Evolutionary conservation across 2,113 vertebrate species (phyloP).

Genomic region (Rafetus swinhoei): DNA sequence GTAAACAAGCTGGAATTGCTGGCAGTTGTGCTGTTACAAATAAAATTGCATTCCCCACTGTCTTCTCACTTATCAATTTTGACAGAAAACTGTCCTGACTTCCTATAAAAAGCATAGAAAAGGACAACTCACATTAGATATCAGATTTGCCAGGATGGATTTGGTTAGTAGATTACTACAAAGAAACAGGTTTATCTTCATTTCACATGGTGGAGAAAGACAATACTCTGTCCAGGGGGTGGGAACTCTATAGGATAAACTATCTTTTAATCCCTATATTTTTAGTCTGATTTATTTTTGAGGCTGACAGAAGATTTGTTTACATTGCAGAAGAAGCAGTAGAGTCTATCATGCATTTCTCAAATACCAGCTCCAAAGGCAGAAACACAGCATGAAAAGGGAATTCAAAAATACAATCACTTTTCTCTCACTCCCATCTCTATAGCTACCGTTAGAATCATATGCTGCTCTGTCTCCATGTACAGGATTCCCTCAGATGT

Average conservation of each 20-base stretch:
- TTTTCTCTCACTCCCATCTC: neutral
- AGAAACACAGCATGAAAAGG: constrained; percentile 18
- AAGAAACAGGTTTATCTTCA: constrained; percentile 68
- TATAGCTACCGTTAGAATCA: constrained; percentile 20
- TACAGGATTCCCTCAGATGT: constrained; percentile 8
- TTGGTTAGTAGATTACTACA: constrained; percentile 62
- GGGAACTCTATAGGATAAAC: constrained; percentile 27
- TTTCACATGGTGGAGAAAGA: constrained; percentile 54
- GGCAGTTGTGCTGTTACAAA: constrained; percentile 71
- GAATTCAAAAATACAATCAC: neutral
- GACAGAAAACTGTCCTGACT: constrained; percentile 75
- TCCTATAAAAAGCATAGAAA: constrained; percentile 64
- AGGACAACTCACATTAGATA: constrained; percentile 69
- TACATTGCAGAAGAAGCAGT: constrained; percentile 53
- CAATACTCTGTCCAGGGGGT: constrained; percentile 33
- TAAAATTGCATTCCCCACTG: constrained; percentile 65
- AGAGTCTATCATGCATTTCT: constrained; percentile 38
- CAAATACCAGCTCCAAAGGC: constrained; percentile 25
- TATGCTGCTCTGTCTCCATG: constrained; percentile 15
- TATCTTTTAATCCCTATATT: neutral
- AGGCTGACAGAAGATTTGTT: constrained; percentile 37
- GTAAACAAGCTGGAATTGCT: constrained; percentile 64
- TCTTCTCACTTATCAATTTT: constrained; percentile 76
- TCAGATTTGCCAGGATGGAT: constrained; percentile 73
- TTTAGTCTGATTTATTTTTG: constrained; percentile 7